phyloP scores from a whole-genome alignment of 2,113 vertebrate genomes.

The Tenebrosternarchus preto region DNA sequence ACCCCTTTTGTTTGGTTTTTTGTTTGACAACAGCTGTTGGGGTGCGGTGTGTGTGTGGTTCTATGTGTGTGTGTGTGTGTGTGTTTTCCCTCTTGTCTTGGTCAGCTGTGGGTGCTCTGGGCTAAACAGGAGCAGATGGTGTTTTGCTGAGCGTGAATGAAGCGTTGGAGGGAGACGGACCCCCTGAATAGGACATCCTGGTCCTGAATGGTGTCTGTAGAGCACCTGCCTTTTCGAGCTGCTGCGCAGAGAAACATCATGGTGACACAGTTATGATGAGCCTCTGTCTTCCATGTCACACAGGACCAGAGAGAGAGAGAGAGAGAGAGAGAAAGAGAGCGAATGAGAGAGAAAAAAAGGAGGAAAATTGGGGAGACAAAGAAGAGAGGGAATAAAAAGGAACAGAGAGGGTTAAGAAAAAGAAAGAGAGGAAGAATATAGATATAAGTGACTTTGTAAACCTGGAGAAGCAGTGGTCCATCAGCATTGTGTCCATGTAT shows the following conservation, averaged over 20 bases:
- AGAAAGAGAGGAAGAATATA: conserved; percentile 51
- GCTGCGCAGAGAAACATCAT: conserved; percentile 78
- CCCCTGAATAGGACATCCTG: conserved; percentile 90
- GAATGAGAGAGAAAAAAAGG: not conserved
- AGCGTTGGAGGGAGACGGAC: conserved; percentile 91
- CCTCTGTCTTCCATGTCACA: conserved; percentile 77
- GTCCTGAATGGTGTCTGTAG: conserved; percentile 99
- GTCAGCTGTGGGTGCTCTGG: conserved; percentile 99
- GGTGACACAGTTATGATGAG: conserved; percentile 83
- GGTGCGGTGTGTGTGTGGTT: conserved; percentile 75
- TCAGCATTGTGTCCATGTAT: conserved; percentile 88
- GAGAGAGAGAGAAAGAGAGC: conserved; percentile 26
- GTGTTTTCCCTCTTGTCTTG: conserved; percentile 70
- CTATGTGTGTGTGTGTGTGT: conserved; percentile 62
- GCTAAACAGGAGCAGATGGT: conserved; percentile 99
- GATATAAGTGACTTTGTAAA: not conserved
- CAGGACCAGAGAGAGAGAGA: not conserved
- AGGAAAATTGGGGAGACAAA: not conserved
- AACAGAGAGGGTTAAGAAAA: not conserved
- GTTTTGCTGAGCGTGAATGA: conserved; percentile 99
- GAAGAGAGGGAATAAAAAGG: not conserved
- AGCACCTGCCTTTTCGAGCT: conserved; percentile 94
- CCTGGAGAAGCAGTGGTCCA: conserved; percentile 28
- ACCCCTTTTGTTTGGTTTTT: conserved; percentile 97
- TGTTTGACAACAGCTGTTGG: conserved; percentile 99